phyloP scores from a whole-genome alignment of 2,888 invertebrate species.

The Aelia acuminata region DNA sequence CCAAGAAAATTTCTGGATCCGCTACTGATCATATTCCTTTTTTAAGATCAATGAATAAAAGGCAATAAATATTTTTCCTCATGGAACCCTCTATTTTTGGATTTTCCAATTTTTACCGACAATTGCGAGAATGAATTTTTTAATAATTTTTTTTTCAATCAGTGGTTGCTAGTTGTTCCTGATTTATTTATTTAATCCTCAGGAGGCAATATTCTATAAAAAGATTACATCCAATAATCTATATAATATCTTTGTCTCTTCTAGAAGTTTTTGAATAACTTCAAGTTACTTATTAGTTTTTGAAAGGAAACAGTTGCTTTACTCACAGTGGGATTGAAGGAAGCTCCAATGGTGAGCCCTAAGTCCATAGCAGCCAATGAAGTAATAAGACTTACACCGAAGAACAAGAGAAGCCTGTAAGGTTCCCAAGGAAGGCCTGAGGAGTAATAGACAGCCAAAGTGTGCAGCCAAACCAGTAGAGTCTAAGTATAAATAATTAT shows the following conservation, averaged over 20 bases:
- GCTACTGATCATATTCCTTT: too few species aligned
- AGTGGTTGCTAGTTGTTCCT: too few species aligned
- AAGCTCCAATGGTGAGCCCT: background rate
- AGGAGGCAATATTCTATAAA: too few species aligned
- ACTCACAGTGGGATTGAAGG: conserved; percentile 6
- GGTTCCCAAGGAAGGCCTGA: conserved; percentile 14
- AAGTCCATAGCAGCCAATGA: background rate
- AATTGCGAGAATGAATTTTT: too few species aligned
- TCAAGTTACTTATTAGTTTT: background rate
- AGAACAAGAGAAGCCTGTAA: background rate
- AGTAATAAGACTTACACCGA: background rate
- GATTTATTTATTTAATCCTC: too few species aligned
- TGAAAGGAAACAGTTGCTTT: background rate
- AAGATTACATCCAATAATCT: too few species aligned
- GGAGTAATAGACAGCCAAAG: background rate
- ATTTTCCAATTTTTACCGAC: too few species aligned
- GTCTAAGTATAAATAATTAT: background rate
- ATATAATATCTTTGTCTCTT: background rate
- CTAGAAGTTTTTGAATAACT: background rate
- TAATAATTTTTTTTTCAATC: too few species aligned
- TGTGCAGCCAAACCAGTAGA: background rate
- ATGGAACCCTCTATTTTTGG: too few species aligned
- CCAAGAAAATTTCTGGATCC: too few species aligned
- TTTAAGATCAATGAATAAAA: too few species aligned
- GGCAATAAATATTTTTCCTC: too few species aligned